Evolutionary conservation across 2,888 invertebrate species (phyloP), one percentile per base, ranked within the genome.

Genomic region (Hypomecis atomaria): DNA sequence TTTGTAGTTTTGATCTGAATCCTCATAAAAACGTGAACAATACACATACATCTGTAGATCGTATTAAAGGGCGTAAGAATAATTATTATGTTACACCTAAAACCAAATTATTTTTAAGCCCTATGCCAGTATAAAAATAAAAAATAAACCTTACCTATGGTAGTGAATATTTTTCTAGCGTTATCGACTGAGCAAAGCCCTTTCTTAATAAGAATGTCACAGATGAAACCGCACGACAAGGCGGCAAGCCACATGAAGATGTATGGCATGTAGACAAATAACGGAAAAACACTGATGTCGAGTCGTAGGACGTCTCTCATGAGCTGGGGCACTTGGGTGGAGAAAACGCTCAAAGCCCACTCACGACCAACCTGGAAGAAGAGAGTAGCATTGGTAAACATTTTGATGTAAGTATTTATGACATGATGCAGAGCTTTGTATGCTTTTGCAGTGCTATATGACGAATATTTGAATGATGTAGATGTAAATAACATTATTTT

Each of bases 101-200:
- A n/a, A n/a, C n/a, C n/a, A n/a, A n/a, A n/a, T n/a, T n/a, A n/a
- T n/a, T n/a, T n/a, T n/a, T n/a, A n/a, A n/a, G n/a, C n/a, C n/a
- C n/a, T n/a, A n/a, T n/a, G n/a, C 23, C 23, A 23, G 23, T 23
- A 23, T n/a, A 23, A 23, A 23, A 23, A 23, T 23, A 23, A 23
- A n/a, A 23, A 23, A 2, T 23, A 2, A 10, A 3, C 61, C 66
- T 64, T 10, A 94, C 86, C 65, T 91, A 92, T 38, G 89, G 40
- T 34, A 6, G 66, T 69, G 52, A 47, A 53, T 4, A 65, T 23
- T 58, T 47, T 57, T 59, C 69, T 69, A 0, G 56, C 53, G 38
- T 48, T 62, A 44, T 62, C 60, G 6, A 61, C 11, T 4, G 62
- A 60, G 43, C 65, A 62, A 52, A 33, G 13, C 13, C 48, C 45